A percentile compares a stretch with the other conserved stretches of the same genome.
These are phyloP conservation scores for Neoascia interrupta DNA, from an alignment of 2,888 invertebrate genomes.

Conservation along the genomic window DNA sequence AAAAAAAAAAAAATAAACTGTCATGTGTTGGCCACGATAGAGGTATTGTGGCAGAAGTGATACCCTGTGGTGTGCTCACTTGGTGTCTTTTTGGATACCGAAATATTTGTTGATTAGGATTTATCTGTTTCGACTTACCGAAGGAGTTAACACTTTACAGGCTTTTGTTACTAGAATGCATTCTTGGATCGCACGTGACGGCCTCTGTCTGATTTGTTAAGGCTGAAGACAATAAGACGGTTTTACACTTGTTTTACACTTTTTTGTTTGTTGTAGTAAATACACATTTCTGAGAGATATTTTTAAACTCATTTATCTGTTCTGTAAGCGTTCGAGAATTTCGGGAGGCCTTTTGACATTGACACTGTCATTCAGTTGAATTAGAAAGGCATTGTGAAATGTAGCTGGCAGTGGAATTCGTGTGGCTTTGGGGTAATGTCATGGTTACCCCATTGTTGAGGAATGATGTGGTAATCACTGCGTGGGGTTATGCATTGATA, in stretches of 20 bases:
- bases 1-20: slow-evolving; percentile 35
- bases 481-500: slow-evolving; percentile 18
- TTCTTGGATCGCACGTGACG: slow-evolving; percentile 57
- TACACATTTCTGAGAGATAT: slow-evolving; percentile 22
- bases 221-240: neutral
- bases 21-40: slow-evolving; percentile 42
- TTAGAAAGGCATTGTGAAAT: slow-evolving; percentile 32
- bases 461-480: slow-evolving; percentile 17
- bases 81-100: neutral
- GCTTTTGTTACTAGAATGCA: slow-evolving; percentile 5
- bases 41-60: slow-evolving; percentile 42
- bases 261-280: slow-evolving; percentile 13
- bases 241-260: slow-evolving; percentile 44
- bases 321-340: neutral
- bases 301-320: slow-evolving; percentile 10
- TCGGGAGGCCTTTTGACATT: neutral
- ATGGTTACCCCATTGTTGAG: slow-evolving; percentile 11
- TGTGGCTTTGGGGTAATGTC: slow-evolving; percentile 1
- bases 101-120: slow-evolving; percentile 60
- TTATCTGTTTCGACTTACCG: slow-evolving; percentile 57
- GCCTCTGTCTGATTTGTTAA: no score
- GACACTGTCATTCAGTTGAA: slow-evolving; percentile 32
- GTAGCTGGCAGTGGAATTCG: neutral
- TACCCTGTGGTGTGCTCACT: slow-evolving; percentile 28
- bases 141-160: slow-evolving; percentile 60